A percentile compares a stretch with the other conserved stretches of the same genome.
phyloP scores from a whole-genome alignment of 1,140 invertebrate genomes.

The Choristoneura fumiferana region DNA sequence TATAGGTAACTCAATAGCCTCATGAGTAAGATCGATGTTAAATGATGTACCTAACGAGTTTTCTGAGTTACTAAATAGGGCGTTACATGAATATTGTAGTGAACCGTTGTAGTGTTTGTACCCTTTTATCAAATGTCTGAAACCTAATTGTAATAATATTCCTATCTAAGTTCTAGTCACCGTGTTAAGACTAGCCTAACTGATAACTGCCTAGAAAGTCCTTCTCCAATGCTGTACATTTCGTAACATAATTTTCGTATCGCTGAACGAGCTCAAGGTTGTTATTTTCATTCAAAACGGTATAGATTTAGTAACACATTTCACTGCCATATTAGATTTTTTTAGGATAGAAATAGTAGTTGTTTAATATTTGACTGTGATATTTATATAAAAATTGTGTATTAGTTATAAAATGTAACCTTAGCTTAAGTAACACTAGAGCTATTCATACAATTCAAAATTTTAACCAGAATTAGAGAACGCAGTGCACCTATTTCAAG shows the following conservation, averaged over 20 bases:
- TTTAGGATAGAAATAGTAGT: conserved; percentile 59
- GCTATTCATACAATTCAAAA: conserved; percentile 22
- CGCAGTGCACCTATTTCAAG: conserved; percentile 6
- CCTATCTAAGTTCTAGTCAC: conserved; percentile 73
- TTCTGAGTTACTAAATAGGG: conserved; percentile 21
- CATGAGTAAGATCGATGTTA: neutral
- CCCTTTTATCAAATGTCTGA: conserved; percentile 45
- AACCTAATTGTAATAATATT: conserved; percentile 61
- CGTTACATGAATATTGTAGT: conserved; percentile 28
- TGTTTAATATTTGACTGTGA: conserved; percentile 75
- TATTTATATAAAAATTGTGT: conserved; percentile 75
- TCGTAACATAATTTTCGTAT: neutral
- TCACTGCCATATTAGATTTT: conserved; percentile 68
- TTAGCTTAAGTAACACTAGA: conserved; percentile 22
- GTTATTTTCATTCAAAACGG: conserved; percentile 28
- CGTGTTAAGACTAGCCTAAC: conserved; percentile 67
- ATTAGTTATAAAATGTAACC: conserved; percentile 64
- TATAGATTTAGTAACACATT: conserved; percentile 44
- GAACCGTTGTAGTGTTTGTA: conserved; percentile 47
- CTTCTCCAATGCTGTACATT: neutral
- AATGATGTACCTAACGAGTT: too few species aligned
- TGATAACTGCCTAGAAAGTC: conserved; percentile 18
- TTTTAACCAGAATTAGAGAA: conserved; percentile 5
- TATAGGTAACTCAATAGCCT: neutral
- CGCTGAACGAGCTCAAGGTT: conserved; percentile 29